Conservation (phyloP, 2,888 invertebrate genomes). For the Volucella inanis region DNA sequence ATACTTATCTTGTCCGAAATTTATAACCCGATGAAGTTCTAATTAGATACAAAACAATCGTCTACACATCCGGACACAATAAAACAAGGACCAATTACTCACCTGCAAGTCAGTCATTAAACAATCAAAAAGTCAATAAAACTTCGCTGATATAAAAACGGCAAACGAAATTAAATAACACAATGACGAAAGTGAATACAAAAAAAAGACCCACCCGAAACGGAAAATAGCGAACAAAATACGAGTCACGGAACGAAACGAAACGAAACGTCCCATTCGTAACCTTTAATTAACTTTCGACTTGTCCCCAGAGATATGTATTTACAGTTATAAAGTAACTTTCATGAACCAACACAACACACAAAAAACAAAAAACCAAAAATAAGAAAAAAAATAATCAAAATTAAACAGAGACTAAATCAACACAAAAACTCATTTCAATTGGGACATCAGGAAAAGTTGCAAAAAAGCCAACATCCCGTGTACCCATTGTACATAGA, state of each 20-base stretch:
- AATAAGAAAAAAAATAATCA: constrained; percentile 50
- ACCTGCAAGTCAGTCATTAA: constrained; percentile 54
- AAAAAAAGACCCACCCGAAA: not conserved
- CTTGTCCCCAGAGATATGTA: constrained; percentile 41
- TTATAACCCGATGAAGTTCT: not conserved
- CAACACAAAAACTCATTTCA: constrained; percentile 73
- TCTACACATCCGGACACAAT: not conserved
- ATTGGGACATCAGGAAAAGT: constrained; percentile 58
- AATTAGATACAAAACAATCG: constrained; percentile 19
- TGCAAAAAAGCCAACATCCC: constrained; percentile 16
- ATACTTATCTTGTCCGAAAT: too few relatives aligned
- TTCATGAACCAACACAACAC: not conserved
- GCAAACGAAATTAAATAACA: constrained; percentile 54
- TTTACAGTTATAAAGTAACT: constrained; percentile 39
- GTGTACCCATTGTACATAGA: not conserved
- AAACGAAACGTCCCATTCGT: constrained; percentile 42
- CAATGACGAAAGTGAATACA: constrained; percentile 10
- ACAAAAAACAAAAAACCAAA: constrained; percentile 16
- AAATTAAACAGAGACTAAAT: constrained; percentile 71
- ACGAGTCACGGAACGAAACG: too few relatives aligned
- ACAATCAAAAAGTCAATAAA: constrained; percentile 66
- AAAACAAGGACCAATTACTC: constrained; percentile 24
- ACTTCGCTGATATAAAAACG: constrained; percentile 40
- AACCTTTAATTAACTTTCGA: constrained; percentile 67
- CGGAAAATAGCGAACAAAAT: constrained; percentile 1